A percentile compares a stretch with the other conserved stretches of the same genome.
These are phyloP conservation scores for Apogon hyalosoma DNA, from an alignment of 2,797 vertebrate genomes.

Conservation along the genomic window DNA sequence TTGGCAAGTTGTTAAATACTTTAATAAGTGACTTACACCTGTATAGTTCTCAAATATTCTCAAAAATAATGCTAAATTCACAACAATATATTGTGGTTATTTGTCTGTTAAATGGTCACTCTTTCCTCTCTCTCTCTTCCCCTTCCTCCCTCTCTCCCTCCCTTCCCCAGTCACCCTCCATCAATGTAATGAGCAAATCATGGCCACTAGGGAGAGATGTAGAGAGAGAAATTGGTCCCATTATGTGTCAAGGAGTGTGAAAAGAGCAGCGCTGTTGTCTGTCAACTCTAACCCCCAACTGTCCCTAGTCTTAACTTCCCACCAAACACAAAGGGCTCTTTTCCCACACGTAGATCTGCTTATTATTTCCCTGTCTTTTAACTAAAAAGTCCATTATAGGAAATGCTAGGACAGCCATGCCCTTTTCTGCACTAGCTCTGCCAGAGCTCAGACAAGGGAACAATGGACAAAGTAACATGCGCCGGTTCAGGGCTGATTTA, in stretches of 20 bases:
- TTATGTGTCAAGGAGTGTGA: conserved; percentile 73
- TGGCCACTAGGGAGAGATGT: conserved; percentile 68
- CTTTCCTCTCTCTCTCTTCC: conserved; percentile 4
- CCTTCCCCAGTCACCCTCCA: conserved; percentile 40
- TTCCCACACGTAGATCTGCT: conserved; percentile 65
- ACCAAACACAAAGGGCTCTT: conserved; percentile 69
- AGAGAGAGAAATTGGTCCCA: conserved; percentile 66
- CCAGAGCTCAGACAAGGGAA: conserved; percentile 74
- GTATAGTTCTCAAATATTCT: conserved; percentile 35
- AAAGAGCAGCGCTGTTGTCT: conserved; percentile 78
- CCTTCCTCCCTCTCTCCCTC: conserved; percentile 26
- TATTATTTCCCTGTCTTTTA: conserved; percentile 82
- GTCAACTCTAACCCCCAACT: conserved; percentile 68
- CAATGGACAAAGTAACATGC: conserved; percentile 71
- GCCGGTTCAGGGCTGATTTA: conserved; percentile 69
- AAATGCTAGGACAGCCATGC: conserved; percentile 80
- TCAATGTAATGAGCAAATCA: conserved; percentile 74
- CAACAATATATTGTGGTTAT: conserved; percentile 31
- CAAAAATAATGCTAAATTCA: conserved; percentile 42
- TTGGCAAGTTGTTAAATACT: conserved; percentile 55
- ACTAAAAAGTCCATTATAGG: conserved; percentile 81
- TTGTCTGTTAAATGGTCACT: conserved; percentile 58
- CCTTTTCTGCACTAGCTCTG: conserved; percentile 77
- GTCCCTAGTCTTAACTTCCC: conserved; percentile 64
- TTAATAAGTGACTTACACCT: conserved; percentile 40